Evolutionary conservation across 2,113 vertebrate genomes (phyloP).

Genomic region (Pachyramphus minor): DNA sequence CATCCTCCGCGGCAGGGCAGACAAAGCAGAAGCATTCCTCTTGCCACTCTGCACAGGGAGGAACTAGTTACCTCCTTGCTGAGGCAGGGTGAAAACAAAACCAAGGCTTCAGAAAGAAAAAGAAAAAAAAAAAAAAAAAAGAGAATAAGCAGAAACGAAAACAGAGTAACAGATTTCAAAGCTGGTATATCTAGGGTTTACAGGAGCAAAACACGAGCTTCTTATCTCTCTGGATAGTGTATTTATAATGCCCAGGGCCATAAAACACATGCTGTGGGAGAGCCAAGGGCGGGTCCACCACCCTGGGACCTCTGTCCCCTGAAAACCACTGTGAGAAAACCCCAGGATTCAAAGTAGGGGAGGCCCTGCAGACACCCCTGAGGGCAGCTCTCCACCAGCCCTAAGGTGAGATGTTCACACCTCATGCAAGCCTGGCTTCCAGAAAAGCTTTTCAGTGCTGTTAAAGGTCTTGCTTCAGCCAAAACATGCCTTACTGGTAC

Average conservation of each 20-base stretch:
- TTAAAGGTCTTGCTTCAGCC: background rate
- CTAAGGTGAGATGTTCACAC: fast-evolving
- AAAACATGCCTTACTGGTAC: background rate
- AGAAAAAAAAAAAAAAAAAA: background rate
- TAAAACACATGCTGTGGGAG: fast-evolving
- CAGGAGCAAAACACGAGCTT: background rate
- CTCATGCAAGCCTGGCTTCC: fast-evolving
- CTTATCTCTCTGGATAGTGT: background rate
- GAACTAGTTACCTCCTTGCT: fast-evolving
- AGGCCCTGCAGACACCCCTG: background rate
- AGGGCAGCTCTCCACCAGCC: background rate
- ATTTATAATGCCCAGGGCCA: background rate
- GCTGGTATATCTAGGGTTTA: too few species aligned
- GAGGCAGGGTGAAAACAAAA: background rate
- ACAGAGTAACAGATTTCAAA: background rate
- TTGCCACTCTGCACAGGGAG: fast-evolving
- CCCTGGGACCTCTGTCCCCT: background rate
- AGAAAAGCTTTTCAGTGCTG: fast-evolving
- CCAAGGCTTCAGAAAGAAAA: background rate
- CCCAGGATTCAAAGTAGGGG: background rate
- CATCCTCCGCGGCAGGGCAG: fast-evolving
- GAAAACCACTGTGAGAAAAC: background rate
- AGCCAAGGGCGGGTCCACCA: background rate
- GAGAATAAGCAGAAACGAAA: background rate
- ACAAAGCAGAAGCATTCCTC: fast-evolving